phyloP scores from a whole-genome alignment of 2,113 vertebrate species.

The Rostratula benghalensis region DNA sequence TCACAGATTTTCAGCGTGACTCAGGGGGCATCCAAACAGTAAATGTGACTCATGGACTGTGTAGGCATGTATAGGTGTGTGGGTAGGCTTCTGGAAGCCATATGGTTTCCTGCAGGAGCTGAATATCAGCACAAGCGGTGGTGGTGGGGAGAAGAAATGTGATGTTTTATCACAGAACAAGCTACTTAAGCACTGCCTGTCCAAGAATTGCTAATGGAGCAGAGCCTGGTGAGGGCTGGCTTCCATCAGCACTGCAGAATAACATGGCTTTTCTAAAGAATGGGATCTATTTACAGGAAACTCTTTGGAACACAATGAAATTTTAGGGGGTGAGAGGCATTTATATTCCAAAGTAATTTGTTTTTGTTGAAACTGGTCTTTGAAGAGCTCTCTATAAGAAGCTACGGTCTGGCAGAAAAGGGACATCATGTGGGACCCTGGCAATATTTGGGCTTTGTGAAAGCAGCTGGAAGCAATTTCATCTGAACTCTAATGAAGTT shows the following conservation, averaged over 20 bases:
- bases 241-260: background rate
- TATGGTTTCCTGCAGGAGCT: conserved; percentile 51
- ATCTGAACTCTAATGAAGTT: background rate
- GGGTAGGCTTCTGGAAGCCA: conserved; percentile 51
- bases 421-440: background rate
- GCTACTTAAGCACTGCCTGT: background rate
- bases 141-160: background rate
- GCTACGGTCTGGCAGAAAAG: background rate
- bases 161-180: background rate
- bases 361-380: background rate
- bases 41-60: conserved; percentile 59
- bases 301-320: background rate
- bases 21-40: conserved; percentile 59
- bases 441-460: background rate
- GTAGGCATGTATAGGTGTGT: conserved; percentile 32
- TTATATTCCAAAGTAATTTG: conserved; percentile 14
- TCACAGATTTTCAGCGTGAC: conserved; percentile 64
- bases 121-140: conserved; percentile 6
- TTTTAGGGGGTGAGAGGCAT: conserved; percentile 10
- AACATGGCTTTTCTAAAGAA: background rate
- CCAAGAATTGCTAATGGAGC: background rate
- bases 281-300: background rate
- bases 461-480: conserved; percentile 48
- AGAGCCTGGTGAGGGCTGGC: background rate
- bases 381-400: background rate